Percentiles rank a stretch among this genome's conserved stretches.
These are phyloP conservation scores for Alviniconcha marisindica DNA, from an alignment of 1,140 invertebrate species.

Conservation along the genomic window DNA sequence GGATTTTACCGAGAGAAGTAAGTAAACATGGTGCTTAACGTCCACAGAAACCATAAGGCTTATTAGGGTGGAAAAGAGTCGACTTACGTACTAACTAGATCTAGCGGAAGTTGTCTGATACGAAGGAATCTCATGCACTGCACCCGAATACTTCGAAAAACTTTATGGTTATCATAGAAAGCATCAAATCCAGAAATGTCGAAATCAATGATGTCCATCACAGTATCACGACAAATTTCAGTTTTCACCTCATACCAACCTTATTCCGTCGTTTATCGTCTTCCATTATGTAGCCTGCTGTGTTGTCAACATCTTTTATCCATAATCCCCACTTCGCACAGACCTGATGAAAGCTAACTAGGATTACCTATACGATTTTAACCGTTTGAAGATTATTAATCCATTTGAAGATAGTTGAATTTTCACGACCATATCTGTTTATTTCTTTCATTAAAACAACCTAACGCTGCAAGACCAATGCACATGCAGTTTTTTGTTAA, in stretches of 20 bases:
- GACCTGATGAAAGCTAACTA: not conserved
- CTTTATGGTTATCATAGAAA: not conserved
- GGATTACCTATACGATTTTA: not conserved
- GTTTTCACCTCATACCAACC: not conserved
- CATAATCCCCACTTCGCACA: not conserved
- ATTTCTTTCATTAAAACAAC: not conserved
- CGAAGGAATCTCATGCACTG: too few relatives aligned
- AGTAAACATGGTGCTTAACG: too few relatives aligned
- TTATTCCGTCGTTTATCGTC: constrained; percentile 25
- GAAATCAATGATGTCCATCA: not conserved
- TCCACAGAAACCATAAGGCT: too few relatives aligned
- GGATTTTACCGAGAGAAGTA: too few relatives aligned
- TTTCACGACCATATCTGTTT: too few relatives aligned
- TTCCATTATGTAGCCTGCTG: constrained; percentile 15
- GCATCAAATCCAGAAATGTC: not conserved
- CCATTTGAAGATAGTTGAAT: too few relatives aligned
- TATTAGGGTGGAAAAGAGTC: too few relatives aligned
- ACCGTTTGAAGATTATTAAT: not conserved
- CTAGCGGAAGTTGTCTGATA: too few relatives aligned
- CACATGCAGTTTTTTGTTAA: too few relatives aligned
- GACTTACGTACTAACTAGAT: too few relatives aligned
- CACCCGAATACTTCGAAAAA: not conserved
- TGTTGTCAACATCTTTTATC: not conserved
- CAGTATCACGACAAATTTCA: not conserved
- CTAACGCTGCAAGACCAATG: not conserved